Conservation (phyloP, 2,888 invertebrate genomes). For the Labia minor region DNA sequence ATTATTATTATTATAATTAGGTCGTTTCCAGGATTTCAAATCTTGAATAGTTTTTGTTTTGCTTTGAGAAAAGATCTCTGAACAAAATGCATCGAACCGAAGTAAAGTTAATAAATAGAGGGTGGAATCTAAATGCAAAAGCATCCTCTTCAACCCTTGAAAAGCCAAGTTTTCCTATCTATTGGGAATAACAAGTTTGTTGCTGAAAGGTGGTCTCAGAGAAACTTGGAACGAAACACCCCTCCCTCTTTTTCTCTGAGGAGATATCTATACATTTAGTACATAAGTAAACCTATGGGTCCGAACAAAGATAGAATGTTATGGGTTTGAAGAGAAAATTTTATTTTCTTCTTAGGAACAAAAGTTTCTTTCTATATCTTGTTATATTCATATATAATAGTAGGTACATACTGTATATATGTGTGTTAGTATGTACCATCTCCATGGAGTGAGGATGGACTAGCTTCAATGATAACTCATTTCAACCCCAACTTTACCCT, state of each 20-base stretch:
- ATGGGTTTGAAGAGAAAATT: background rate
- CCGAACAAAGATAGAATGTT: background rate
- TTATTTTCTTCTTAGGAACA: slow-evolving; percentile 7
- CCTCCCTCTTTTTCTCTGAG: background rate
- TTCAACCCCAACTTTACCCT: slow-evolving; percentile 4
- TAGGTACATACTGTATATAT: background rate
- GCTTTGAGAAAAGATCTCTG: background rate
- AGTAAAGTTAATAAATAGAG: background rate
- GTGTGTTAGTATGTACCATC: background rate
- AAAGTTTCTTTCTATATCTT: background rate
- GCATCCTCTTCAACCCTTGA: background rate
- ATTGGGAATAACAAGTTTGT: slow-evolving; percentile 5
- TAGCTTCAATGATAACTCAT: background rate
- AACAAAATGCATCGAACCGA: background rate
- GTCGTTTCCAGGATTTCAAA: background rate
- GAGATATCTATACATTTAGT: slow-evolving; percentile 13
- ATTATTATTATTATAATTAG: background rate
- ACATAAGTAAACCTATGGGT: background rate
- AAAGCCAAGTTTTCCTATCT: slow-evolving; percentile 13
- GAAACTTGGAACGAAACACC: background rate
- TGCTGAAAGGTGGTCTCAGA: slow-evolving; percentile 2
- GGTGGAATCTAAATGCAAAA: background rate
- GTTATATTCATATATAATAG: too few species aligned
- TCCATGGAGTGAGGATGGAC: background rate
- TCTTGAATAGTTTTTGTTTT: background rate